Base-by-base conservation (phyloP, 2,888 invertebrate species). In the Epinotia brunnichana region DNA sequence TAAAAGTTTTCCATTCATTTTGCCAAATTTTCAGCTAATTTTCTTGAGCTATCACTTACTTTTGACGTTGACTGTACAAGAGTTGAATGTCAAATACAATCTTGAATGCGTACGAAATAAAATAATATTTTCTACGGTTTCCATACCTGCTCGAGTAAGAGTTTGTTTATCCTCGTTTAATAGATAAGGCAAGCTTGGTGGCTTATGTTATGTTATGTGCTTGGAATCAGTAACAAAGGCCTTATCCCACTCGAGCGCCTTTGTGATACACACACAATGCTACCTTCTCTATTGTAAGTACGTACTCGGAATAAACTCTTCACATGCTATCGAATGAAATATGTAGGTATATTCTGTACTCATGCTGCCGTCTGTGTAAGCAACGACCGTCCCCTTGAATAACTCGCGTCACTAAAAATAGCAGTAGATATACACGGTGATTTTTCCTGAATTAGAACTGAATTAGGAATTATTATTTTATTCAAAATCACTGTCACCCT, bases 171-270 rank as follows among this genome's bases (percentile, higher is more conserved):
- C 77, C 80, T 77, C 69, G 62, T 64, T 68, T 59, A 53, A 59
- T 63, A 73, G 60, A 72, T 69, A 75, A 74, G 67, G 73, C 74
- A 70, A 75, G 75, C 67, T 74, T 73, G 75, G 75, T 73, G 60
- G 73, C 73, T 61, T 68, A 48, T n/a, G n/a, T n/a, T n/a, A n/a
- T n/a, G n/a, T n/a, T n/a, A n/a, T 56, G 62, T 67, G 71, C 53
- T 19, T 29, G 54, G 35, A 75, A 73, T 79, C 78, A 86, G 59
- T 66, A 71, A 88, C 87, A 90, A 90, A 89, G 87, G 69, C 54
- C 29, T 89, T 88, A 90, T 88, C 87, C 88, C 85, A 83, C 82
- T 85, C 88, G 87, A 89, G 87, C 87, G 84, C 83, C 80, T 82
- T 88, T 87, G 87, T 88, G 76, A 56, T 63, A 64, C 57, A 67